A percentile compares a stretch with the other conserved stretches of the same genome.
These are phyloP conservation scores for Sminthurinus aureus DNA, from an alignment of 2,888 invertebrate species.

Conservation along the genomic window DNA sequence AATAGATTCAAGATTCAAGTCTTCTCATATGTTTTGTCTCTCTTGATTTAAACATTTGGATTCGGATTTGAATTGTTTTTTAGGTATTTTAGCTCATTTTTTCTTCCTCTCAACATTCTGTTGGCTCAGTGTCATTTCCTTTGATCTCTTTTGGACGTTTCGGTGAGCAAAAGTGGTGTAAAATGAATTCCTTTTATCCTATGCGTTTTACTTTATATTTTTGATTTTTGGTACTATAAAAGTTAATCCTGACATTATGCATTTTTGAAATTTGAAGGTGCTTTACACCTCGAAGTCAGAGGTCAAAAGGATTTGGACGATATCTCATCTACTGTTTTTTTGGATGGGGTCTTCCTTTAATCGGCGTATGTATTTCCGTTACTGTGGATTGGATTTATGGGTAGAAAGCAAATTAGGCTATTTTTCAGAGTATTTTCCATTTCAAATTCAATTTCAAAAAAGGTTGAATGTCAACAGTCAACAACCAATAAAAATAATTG, in stretches of 20 bases:
- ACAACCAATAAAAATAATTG: too few relatives aligned
- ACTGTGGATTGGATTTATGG: conserved; percentile 1
- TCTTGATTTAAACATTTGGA: too few relatives aligned
- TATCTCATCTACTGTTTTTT: neutral
- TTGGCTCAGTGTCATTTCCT: conserved; percentile 21
- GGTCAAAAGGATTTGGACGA: conserved; percentile 6
- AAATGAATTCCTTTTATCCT: too few relatives aligned
- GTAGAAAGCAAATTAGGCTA: neutral
- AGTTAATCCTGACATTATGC: too few relatives aligned
- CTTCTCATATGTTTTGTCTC: neutral
- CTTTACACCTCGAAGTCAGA: neutral
- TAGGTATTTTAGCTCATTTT: conserved; percentile 19
- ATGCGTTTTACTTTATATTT: too few relatives aligned
- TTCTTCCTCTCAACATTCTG: conserved; percentile 27
- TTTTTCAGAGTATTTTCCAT: too few relatives aligned
- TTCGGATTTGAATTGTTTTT: neutral
- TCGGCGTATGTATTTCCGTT: neutral
- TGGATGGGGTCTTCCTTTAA: conserved; percentile 12
- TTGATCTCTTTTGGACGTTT: conserved; percentile 29
- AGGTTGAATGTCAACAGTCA: too few relatives aligned
- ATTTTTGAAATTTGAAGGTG: neutral
- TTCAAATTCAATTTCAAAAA: too few relatives aligned
- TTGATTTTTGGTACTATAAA: too few relatives aligned
- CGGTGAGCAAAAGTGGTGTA: conserved; percentile 10
- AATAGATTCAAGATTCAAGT: neutral